Evolutionary conservation across 2,888 invertebrate species (phyloP), one percentile per base, ranked within the genome.

Genomic region (Dorcus hopei): DNA sequence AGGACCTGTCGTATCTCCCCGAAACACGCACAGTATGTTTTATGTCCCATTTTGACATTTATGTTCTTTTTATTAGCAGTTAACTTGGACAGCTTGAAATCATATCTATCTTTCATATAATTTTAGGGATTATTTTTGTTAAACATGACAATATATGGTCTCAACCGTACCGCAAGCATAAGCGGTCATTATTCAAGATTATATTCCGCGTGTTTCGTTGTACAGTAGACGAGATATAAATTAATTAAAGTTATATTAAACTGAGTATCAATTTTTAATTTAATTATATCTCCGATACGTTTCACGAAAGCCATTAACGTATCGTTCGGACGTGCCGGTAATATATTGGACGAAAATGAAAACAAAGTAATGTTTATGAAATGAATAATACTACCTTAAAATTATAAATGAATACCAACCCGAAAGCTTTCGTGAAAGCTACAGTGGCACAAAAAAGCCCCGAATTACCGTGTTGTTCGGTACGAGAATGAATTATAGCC

Each of bases 51-150:
- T 64, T 69, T 71, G 75, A 76, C 76, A 67, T 76, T 76, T 75
- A 76, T 75, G 74, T 68, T 69, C 73, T 74, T 76, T 76, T 76
- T 76, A 76, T 75, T 76, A 75, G 72, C 72, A 69, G 75, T 74
- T 76, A 74, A 74, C 68, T 72, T 68, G 70, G 71, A 72, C 72
- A 69, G 70, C 66, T 49, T 47, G 53, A 52, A 57, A 57, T 53
- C 57, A 49, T 53, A 52, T 45, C 45, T 23, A 45, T 45, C 16
- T 11, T 16, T 45, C 14, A 45, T 45, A 11, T 45, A 9, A 19
- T 45, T 45, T 45, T 19, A 11, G n/a, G 45, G 45, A 45, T 45
- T 45, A 45, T 45, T 45, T 45, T 45, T 23, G 19, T 19, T 45
- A 19, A 45, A 45, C 45, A 45, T 19, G 45, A 16, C 45, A 33